Base-by-base conservation (phyloP, 2,888 invertebrate species). In the Drosophila demipolita region DNA sequence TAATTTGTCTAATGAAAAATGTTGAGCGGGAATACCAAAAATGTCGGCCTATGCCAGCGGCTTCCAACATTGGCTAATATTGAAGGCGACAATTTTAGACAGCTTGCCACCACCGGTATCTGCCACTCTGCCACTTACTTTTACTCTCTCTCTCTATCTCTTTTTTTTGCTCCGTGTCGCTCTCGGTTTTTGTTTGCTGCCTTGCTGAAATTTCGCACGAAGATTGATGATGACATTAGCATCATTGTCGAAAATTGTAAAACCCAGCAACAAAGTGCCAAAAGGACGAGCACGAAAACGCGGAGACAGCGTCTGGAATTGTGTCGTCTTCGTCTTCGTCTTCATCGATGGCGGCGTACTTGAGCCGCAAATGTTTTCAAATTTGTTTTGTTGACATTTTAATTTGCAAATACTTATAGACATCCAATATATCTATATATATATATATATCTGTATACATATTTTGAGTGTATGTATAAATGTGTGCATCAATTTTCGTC, bases 211-310 rank as follows among this genome's bases (percentile, higher is more conserved):
- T 89, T 86, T 73, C 62, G 75, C 85, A 83, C 76, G 84, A 91
- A 91, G 91, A 91, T 91, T 92, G 91, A 91, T 91, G 91, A 92
- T 91, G 91, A 92, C 92, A 92, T 91, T 92, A 92, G 91, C 92
- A 92, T 91, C 92, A 90, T 91, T 92, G 91, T 89, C 88, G 75
- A 82, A 79, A 67, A 69, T 80, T 89, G 86, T 81, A 75, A 80
- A 74, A 73, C 72, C 72, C 50, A 68, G 69, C 66, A 62, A 70
- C 68, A 80, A 76, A 73, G 63, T 65, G 72, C 83, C 48, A 83
- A 87, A 86, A 86, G 82, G 87, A 82, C 77, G 70, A 73, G 52
- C 58, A 61, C 57, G 57, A 66, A 50, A 64, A 55, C 48, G 49
- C 50, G 57, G 35, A 66, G 57, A 58, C 61, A 53, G 38, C 57